These are phyloP conservation scores for Spizaetus ornatus DNA, from an alignment of 2,113 vertebrate species.

Conservation along the genomic window DNA sequence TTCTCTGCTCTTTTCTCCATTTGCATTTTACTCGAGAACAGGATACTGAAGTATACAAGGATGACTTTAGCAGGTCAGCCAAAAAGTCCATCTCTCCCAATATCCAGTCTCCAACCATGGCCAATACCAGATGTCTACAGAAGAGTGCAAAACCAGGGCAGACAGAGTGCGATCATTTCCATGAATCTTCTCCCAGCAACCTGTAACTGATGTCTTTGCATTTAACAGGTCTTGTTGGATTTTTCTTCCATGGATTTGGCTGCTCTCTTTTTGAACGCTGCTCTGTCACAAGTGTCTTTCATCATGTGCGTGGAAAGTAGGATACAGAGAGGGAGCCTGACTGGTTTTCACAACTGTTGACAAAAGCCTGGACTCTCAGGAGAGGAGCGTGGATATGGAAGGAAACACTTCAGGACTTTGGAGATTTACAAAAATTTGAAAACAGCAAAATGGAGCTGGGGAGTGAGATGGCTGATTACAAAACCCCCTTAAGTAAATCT, in stretches of 20 bases:
- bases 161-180: neutral
- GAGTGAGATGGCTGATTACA: neutral
- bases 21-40: neutral
- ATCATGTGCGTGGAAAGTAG: neutral
- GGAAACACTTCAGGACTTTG: neutral
- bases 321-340: neutral
- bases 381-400: neutral
- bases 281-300: neutral
- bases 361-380: neutral
- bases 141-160: neutral
- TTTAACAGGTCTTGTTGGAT: neutral
- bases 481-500: neutral
- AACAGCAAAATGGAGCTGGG: neutral
- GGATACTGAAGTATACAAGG: neutral
- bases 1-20: neutral
- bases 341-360: neutral
- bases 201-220: neutral
- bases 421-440: neutral
- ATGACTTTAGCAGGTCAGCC: neutral
- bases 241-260: neutral
- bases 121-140: neutral
- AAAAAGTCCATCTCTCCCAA: neutral
- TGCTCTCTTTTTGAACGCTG: neutral
- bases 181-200: neutral
- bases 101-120: rapidly evolving